Evolutionary conservation across 2,888 invertebrate species (phyloP), one percentile per base, ranked within the genome.

Genomic region (Apeira syringaria): DNA sequence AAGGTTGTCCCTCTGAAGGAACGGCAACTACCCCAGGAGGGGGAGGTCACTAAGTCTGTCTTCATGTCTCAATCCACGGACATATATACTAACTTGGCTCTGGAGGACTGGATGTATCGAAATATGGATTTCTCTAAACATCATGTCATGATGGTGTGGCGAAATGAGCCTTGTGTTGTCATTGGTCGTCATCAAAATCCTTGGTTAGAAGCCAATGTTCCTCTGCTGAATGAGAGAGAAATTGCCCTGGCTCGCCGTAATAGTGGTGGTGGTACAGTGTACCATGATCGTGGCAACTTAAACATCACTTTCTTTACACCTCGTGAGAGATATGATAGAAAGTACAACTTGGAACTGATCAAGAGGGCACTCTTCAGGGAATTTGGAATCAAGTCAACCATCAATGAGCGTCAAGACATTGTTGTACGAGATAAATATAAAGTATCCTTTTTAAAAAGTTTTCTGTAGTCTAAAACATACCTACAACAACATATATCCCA

Each of bases 111-210:
- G 98, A 90, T 99, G 64, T 98, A 98, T 81, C 93, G 93, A 39
- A 95, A 98, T 71, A 94, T 94, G 76, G 94, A 97, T 75, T 96
- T 98, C 60, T 91, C 92, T 3, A 92, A 94, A 47, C 95, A 96
- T 70, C 96, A 97, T 76, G 91, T 98, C 1, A 89, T 99, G 73
- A 92, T 99, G 80, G 87, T 99, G 41, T 99, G 98, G 98, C 93
- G 94, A 37, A 99, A 99, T 79, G 92, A 94, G 56, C 98, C 99
- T 0, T 96, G 97, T 73, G 96, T 99, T 37, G 98, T 99, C 3
- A 94, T 99, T 73, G 99, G 99, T 3, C 93, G 97, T 42, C 97
- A 99, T 80, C 99, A 99, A 80, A 99, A 99, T 82, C 98, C 98
- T 0, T 99, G 98, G 95, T 77, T 94, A 18, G 99, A 99, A 79